Percentiles rank a stretch among this genome's conserved stretches.
Evolutionary conservation across 1,140 invertebrate species (phyloP).

Genomic region (Drosophila santomea): DNA sequence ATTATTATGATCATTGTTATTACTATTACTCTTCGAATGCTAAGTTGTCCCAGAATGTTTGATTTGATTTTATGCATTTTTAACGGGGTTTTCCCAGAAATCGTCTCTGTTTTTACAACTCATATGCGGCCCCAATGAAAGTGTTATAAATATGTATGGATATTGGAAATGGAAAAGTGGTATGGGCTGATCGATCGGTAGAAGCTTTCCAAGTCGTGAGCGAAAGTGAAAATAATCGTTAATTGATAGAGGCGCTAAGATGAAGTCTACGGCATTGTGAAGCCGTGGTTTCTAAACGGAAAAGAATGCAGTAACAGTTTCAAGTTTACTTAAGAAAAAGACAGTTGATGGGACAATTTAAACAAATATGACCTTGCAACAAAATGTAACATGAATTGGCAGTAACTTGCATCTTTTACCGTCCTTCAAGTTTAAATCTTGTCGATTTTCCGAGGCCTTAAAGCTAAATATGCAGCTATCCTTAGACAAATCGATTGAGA

Average conservation of each 20-base stretch:
- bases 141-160: constrained; percentile 69
- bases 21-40: constrained; percentile 46
- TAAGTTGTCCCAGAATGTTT: constrained; percentile 21
- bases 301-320: not conserved
- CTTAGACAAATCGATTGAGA: not conserved
- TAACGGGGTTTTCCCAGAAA: constrained; percentile 52
- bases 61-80: constrained; percentile 60
- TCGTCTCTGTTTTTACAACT: constrained; percentile 44
- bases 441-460: not conserved
- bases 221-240: constrained; percentile 63
- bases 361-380: too few relatives aligned
- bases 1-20: constrained; percentile 53
- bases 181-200: constrained; percentile 9
- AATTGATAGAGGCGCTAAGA: constrained; percentile 32
- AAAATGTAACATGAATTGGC: not conserved
- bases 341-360: not conserved
- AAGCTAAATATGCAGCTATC: not conserved
- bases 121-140: constrained; percentile 50
- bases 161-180: constrained; percentile 17
- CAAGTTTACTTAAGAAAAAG: too few relatives aligned
- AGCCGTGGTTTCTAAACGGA: not conserved
- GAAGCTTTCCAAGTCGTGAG: constrained; percentile 60
- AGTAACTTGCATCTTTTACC: not conserved
- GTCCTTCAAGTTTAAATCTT: not conserved
- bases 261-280: not conserved